These are phyloP conservation scores for Gibbula magus DNA, from an alignment of 2,888 invertebrate species.

Conservation along the genomic window DNA sequence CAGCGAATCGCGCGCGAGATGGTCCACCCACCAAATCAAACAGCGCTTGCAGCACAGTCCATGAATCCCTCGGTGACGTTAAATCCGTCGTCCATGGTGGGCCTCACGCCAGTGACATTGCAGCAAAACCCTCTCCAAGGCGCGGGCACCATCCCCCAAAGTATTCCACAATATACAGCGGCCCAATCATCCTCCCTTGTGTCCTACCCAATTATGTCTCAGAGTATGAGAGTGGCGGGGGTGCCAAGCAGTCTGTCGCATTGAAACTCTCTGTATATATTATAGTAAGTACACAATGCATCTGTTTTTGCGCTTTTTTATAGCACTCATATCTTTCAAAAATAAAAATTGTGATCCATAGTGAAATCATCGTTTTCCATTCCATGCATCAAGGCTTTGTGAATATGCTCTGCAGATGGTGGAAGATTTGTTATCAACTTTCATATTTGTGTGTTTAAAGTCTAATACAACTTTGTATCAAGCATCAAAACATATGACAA, in stretches of 20 bases:
- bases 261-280: slow-evolving; percentile 38
- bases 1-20: slow-evolving; percentile 63
- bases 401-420: too few species aligned
- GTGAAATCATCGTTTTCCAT: too few species aligned
- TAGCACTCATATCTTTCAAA: neutral
- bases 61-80: slow-evolving; percentile 54
- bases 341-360: neutral
- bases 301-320: slow-evolving; percentile 1
- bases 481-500: too few species aligned
- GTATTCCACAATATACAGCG: slow-evolving; percentile 55
- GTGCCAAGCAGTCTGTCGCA: slow-evolving; percentile 65
- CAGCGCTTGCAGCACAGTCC: slow-evolving; percentile 40
- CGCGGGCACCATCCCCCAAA: slow-evolving; percentile 57
- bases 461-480: too few species aligned
- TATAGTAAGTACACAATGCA: slow-evolving; percentile 15
- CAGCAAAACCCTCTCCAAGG: slow-evolving; percentile 42
- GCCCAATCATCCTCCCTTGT: slow-evolving; percentile 58
- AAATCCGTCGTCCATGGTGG: slow-evolving; percentile 60
- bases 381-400: too few species aligned
- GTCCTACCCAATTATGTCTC: slow-evolving; percentile 71
- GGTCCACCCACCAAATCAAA: slow-evolving; percentile 20
- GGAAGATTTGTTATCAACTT: too few species aligned
- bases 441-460: too few species aligned
- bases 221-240: slow-evolving; percentile 62
- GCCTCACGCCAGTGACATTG: slow-evolving; percentile 58